Percentiles rank a stretch among this genome's conserved stretches.
Conservation (phyloP, 2,113 vertebrate species). For the Chauna torquata region DNA sequence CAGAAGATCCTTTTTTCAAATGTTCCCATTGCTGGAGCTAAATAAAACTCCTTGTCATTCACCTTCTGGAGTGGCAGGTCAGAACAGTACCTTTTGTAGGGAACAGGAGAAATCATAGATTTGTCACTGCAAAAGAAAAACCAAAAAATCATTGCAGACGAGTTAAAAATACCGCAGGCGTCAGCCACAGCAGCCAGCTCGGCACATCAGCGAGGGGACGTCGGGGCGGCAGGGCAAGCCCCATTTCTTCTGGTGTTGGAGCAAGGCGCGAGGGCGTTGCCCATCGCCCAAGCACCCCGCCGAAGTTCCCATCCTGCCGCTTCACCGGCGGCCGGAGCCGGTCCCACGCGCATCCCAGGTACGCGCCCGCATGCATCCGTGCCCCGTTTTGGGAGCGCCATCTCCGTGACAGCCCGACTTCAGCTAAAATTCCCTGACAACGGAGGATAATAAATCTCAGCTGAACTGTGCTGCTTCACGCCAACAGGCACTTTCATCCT, state of each 20-base stretch:
- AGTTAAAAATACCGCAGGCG: neutral
- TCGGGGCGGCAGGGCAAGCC: fast-evolving
- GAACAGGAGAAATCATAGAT: constrained; percentile 41
- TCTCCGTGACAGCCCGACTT: neutral
- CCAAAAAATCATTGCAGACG: constrained; percentile 3
- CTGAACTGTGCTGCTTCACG: neutral
- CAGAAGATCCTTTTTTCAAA: constrained; percentile 29
- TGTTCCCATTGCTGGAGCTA: constrained; percentile 50
- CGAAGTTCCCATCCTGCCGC: fast-evolving
- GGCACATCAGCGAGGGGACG: neutral
- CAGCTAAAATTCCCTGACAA: neutral
- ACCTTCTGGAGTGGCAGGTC: constrained; percentile 67
- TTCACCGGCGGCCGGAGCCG: neutral
- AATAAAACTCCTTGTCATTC: constrained; percentile 76
- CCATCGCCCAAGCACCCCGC: neutral
- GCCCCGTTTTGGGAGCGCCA: too few species aligned
- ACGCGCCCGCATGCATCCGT: fast-evolving
- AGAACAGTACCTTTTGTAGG: neutral
- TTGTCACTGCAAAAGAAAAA: neutral
- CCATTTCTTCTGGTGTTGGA: neutral
- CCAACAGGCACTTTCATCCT: too few species aligned
- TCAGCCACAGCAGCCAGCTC: neutral
- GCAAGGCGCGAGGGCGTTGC: neutral
- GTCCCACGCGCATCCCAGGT: fast-evolving
- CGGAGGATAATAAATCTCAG: neutral